Base-by-base conservation (phyloP, 2,113 vertebrate genomes). In the Kryptolebias marmoratus region DNA sequence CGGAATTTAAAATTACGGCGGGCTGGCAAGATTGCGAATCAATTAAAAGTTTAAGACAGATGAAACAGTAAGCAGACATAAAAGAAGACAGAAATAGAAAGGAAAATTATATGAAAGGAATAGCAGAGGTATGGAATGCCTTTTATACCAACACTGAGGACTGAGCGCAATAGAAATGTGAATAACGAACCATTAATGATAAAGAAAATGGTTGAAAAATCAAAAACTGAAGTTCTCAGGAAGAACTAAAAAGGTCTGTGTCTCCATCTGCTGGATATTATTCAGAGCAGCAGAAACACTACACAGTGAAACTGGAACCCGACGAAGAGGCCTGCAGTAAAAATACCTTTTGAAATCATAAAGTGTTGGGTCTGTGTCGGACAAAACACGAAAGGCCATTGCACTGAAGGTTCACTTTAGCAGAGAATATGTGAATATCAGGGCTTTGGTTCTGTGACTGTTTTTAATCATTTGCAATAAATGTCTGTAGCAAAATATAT, bases 201-300 rank as follows among this genome's bases (percentile, higher is more conserved):
- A 42, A 2, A 32, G 36, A 60, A 55, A 22, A 13, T 47, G 27
- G 10, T 56, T 53, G 32, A n/a, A 30, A 50, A 32, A 39, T 2
- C 11, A 55, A 1, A 22, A n/a, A 9, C 7, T 1, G 2, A 30
- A 64, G 18, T 14, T 1, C 0, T 58, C 13, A 66, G 11, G 27
- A 64, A 44, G 4, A 3, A 36, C n/a, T 22, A 13, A 30, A 72
- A 16, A 65, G 76, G 79, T 82, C 86, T 86, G 44, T 87, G 86
- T 86, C 77, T 66, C 89, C 88, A 64, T 83, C 89, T 91, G 71
- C 81, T 79, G 88, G 78, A 77, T 27, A 32, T 12, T 52, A 77
- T 13, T 15, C 18, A 48, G 13, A 57, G 80, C 68, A 78, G 61
- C 75, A 78, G 45, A 30, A 66, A 28, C 13, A 14, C 49, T 66